Conservation (phyloP, 1,140 invertebrate species). For the Kradibia gibbosae region DNA sequence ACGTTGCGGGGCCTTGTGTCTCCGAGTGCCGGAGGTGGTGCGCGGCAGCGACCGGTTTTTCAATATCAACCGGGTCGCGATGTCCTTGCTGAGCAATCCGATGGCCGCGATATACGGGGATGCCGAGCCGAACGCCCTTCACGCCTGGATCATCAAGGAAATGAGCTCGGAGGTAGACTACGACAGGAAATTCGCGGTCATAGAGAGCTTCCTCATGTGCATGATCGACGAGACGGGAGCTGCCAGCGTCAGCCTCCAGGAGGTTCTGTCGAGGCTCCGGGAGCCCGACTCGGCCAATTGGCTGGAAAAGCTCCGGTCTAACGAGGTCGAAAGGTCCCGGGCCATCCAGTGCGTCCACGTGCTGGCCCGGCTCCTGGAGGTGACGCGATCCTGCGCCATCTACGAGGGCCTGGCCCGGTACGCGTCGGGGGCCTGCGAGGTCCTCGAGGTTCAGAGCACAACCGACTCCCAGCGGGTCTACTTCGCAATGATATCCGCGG, state of each 20-base stretch:
- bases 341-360: slow-evolving; percentile 59
- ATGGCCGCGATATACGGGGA: slow-evolving; percentile 45
- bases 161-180: slow-evolving; percentile 49
- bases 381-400: slow-evolving; percentile 60
- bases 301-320: background rate
- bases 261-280: slow-evolving; percentile 49
- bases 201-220: slow-evolving; percentile 64
- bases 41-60: slow-evolving; percentile 57
- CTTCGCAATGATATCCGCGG: slow-evolving; percentile 51
- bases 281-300: slow-evolving; percentile 18
- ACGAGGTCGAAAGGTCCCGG: slow-evolving; percentile 51
- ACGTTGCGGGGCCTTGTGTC: slow-evolving; percentile 52
- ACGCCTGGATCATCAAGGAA: slow-evolving; percentile 61
- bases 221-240: slow-evolving; percentile 56
- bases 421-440: slow-evolving; percentile 56
- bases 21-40: slow-evolving; percentile 48
- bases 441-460: slow-evolving; percentile 57
- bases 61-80: slow-evolving; percentile 60
- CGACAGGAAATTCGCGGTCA: slow-evolving; percentile 57
- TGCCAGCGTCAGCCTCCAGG: slow-evolving; percentile 50
- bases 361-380: background rate
- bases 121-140: slow-evolving; percentile 51
- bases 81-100: slow-evolving; percentile 57
- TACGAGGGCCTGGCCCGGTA: slow-evolving; percentile 59
- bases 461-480: slow-evolving; percentile 56